phyloP scores from a whole-genome alignment of 2,797 vertebrate species.

The Melanotaenia nigrans region DNA sequence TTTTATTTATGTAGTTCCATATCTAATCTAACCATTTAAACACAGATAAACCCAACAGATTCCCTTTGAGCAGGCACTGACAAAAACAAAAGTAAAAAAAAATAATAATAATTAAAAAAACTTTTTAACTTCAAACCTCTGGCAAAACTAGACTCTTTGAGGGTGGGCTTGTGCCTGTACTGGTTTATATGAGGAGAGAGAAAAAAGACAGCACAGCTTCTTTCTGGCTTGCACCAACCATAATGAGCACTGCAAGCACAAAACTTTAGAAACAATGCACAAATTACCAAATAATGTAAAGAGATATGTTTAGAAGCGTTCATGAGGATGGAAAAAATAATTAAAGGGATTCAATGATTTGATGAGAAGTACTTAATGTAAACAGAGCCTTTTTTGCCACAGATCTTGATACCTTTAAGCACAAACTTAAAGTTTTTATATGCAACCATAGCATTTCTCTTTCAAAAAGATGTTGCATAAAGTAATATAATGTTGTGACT shows the following conservation, averaged over 20 bases:
- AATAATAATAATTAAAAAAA: not conserved
- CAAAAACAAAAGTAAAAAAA: not conserved
- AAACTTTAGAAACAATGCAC: not conserved
- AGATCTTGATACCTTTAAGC: not conserved
- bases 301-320: not conserved
- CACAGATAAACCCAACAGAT: too few relatives aligned
- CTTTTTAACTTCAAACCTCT: not conserved
- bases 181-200: not conserved
- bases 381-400: not conserved
- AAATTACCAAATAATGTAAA: not conserved
- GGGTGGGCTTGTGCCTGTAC: not conserved
- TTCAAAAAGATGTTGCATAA: not conserved
- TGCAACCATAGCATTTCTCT: not conserved
- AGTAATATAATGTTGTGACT: not conserved
- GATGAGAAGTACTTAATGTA: not conserved
- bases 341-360: not conserved
- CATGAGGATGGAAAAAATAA: not conserved
- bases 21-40: too few relatives aligned
- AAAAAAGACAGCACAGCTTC: not conserved
- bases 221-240: not conserved
- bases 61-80: not conserved
- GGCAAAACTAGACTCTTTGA: not conserved
- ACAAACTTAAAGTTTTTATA: not conserved
- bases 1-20: not conserved
- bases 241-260: not conserved